phyloP scores from a whole-genome alignment of 2,797 vertebrate species.

The Borostomias antarcticus region DNA sequence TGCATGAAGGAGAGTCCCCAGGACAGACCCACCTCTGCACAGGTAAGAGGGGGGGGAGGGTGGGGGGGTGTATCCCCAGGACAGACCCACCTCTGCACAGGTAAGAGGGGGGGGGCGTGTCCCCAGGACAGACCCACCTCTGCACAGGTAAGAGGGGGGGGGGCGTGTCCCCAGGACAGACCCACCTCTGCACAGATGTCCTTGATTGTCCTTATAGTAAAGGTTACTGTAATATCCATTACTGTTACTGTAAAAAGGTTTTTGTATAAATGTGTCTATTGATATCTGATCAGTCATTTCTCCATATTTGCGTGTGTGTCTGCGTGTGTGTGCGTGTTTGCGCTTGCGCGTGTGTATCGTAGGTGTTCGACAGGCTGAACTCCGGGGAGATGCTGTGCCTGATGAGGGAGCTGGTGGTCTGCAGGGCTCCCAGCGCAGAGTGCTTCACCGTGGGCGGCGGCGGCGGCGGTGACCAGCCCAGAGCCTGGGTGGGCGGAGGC shows the following conservation, averaged over 20 bases:
- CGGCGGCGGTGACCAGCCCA: conserved; percentile 31
- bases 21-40: conserved; percentile 88
- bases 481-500: conserved; percentile 88
- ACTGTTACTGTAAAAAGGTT: too few species aligned
- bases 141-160: conserved; percentile 78
- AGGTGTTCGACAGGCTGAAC: conserved; percentile 91
- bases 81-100: too few species aligned
- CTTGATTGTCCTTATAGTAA: too few species aligned
- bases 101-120: conserved; percentile 69
- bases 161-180: too few species aligned
- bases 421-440: conserved; percentile 73
- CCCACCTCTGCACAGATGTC: too few species aligned
- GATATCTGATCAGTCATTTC: too few species aligned
- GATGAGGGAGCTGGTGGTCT: conserved; percentile 78
- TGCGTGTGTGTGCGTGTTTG: conserved; percentile 1
- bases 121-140: conserved; percentile 92
- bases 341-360: conserved; percentile 17
- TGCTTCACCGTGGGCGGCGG: conserved; percentile 78
- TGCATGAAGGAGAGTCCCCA: conserved; percentile 91
- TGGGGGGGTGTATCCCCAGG: too few species aligned
- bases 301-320: too few species aligned
- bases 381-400: conserved; percentile 89
- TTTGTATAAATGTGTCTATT: too few species aligned
- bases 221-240: too few species aligned
- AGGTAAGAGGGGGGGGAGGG: conserved; percentile 74